A percentile compares a stretch with the other conserved stretches of the same genome.
These are phyloP conservation scores for Decapterus maruadsi DNA, from an alignment of 2,797 vertebrate species.

Conservation along the genomic window DNA sequence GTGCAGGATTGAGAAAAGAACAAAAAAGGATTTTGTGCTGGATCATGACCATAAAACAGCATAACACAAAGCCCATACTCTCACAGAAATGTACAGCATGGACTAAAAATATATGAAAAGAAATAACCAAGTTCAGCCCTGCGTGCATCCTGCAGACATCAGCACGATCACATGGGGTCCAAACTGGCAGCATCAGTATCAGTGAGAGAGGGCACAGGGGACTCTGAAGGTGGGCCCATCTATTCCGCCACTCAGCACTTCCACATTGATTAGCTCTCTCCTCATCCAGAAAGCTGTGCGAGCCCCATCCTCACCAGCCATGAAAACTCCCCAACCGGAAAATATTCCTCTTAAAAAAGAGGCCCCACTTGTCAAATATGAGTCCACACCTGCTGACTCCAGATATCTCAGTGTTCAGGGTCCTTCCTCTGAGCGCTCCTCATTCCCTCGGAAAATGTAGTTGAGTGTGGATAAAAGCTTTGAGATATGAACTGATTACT, in stretches of 20 bases:
- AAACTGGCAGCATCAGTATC: conserved; percentile 71
- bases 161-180: conserved; percentile 69
- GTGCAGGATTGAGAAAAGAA: background rate
- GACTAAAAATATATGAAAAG: background rate
- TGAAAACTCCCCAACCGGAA: conserved; percentile 78
- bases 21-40: background rate
- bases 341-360: conserved; percentile 72
- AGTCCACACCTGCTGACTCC: conserved; percentile 72
- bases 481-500: conserved; percentile 44
- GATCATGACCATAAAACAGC: conserved; percentile 1
- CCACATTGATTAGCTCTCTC: conserved; percentile 78
- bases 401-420: conserved; percentile 48
- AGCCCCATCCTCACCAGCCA: conserved; percentile 55
- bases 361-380: conserved; percentile 66
- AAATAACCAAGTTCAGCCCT: conserved; percentile 1
- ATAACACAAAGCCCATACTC: conserved; percentile 23
- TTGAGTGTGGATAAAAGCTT: conserved; percentile 35
- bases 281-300: conserved; percentile 63
- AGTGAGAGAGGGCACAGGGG: conserved; percentile 77
- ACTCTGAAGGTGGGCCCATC: conserved; percentile 68
- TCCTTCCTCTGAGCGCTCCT: conserved; percentile 37
- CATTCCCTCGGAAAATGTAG: conserved; percentile 29
- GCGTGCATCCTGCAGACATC: conserved; percentile 65
- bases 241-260: conserved; percentile 79
- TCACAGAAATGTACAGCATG: conserved; percentile 35